phyloP scores from a whole-genome alignment of 1,140 invertebrate genomes.

The Leptopilina boulardi region DNA sequence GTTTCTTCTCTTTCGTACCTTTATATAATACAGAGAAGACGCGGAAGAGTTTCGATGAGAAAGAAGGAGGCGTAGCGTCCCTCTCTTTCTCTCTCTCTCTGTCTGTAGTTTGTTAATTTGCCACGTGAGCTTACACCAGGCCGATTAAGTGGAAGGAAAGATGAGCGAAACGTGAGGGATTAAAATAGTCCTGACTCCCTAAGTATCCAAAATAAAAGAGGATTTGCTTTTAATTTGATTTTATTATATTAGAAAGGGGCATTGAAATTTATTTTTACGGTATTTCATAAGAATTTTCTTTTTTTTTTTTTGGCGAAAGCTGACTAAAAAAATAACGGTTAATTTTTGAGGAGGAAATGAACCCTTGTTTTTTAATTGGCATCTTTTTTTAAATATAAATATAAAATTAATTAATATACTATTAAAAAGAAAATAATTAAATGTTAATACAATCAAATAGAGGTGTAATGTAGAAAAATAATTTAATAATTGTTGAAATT shows the following conservation, averaged over 20 bases:
- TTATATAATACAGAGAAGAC: constrained; percentile 42
- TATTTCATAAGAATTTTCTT: background rate
- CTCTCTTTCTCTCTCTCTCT: no score
- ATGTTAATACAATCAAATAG: no score
- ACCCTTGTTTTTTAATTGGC: no score
- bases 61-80: constrained; percentile 54
- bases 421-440: no score
- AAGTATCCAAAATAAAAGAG: constrained; percentile 6
- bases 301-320: no score
- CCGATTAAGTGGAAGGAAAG: constrained; percentile 49
- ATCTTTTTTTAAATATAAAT: no score
- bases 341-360: no score
- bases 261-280: background rate
- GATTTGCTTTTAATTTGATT: constrained; percentile 24
- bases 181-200: constrained; percentile 42
- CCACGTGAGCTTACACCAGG: constrained; percentile 63
- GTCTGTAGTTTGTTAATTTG: constrained; percentile 66
- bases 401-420: no score
- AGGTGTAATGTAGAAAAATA: no score
- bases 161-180: constrained; percentile 52
- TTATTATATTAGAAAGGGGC: background rate
- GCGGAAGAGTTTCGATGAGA: constrained; percentile 38
- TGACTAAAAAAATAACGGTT: no score
- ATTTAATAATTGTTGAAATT: no score
- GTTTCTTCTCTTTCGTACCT: constrained; percentile 40